A percentile compares a stretch with the other conserved stretches of the same genome.
These are phyloP conservation scores for Rattus rattus DNA, from an alignment of 2,113 vertebrate species.

Conservation along the genomic window DNA sequence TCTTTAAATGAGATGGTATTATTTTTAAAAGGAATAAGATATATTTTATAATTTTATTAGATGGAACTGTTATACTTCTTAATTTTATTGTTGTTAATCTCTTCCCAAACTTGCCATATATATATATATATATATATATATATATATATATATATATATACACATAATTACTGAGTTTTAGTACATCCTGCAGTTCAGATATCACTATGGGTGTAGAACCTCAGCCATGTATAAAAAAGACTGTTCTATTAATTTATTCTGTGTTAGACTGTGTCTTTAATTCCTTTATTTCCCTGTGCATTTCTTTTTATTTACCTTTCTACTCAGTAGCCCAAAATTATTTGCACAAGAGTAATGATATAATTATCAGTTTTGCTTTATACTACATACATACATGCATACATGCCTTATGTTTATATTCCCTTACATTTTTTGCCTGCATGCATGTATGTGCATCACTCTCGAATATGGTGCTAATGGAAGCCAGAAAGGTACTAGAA, in stretches of 20 bases:
- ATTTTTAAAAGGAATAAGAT: background rate
- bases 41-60: background rate
- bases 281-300: background rate
- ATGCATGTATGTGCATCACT: background rate
- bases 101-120: background rate
- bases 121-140: too few species aligned
- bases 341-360: background rate
- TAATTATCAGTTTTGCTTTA: background rate
- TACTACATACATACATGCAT: background rate
- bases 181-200: background rate
- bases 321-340: background rate
- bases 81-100: background rate
- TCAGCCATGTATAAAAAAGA: too few species aligned
- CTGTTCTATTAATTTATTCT: background rate
- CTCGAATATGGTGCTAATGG: background rate
- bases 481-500: background rate
- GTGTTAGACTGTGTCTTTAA: too few species aligned
- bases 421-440: background rate
- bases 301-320: background rate
- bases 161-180: background rate
- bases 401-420: background rate
- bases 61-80: background rate
- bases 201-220: too few species aligned
- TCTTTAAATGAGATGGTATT: background rate
- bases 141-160: background rate